These are phyloP conservation scores for Phainopepla nitens DNA, from an alignment of 2,113 vertebrate genomes.

Conservation along the genomic window DNA sequence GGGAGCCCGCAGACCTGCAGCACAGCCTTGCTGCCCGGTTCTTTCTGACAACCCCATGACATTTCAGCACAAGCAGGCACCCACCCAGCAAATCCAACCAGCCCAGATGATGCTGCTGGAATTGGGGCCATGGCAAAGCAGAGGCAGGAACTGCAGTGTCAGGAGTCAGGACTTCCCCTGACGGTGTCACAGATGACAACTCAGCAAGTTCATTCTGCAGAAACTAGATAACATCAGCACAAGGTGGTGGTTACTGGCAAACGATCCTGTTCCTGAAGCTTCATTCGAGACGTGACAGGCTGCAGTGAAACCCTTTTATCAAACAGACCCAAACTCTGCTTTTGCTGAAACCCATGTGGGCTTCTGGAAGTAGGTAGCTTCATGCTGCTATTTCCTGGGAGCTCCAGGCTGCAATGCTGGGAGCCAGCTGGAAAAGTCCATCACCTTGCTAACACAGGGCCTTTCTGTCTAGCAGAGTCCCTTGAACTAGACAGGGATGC, in stretches of 20 bases:
- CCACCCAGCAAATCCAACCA: not conserved
- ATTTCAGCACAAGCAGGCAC: not conserved
- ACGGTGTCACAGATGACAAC: conserved; percentile 17
- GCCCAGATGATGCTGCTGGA: not conserved
- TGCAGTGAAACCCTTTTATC: not conserved
- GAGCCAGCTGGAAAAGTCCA: not conserved
- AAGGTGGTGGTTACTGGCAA: conserved; percentile 67
- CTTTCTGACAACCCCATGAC: not conserved
- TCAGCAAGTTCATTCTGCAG: conserved; percentile 73
- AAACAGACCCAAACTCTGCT: not conserved
- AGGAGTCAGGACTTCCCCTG: conserved; percentile 73
- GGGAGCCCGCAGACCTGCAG: fast-evolving
- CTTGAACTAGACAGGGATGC: not conserved
- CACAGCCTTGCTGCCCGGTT: not conserved
- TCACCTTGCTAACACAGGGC: not conserved
- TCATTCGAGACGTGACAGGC: conserved; percentile 40
- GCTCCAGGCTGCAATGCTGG: not conserved
- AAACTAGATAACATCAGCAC: conserved; percentile 76
- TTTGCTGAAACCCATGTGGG: not conserved
- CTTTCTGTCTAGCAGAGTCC: not conserved
- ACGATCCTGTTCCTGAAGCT: conserved; percentile 53
- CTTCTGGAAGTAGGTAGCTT: not conserved
- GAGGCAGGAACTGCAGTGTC: conserved; percentile 31
- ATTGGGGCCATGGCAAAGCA: conserved; percentile 1
- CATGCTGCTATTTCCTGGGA: not conserved